Percentiles rank a stretch among this genome's conserved stretches.
Evolutionary conservation across 2,797 vertebrate species (phyloP).

Genomic region (Parotocinclus haroldoi): DNA sequence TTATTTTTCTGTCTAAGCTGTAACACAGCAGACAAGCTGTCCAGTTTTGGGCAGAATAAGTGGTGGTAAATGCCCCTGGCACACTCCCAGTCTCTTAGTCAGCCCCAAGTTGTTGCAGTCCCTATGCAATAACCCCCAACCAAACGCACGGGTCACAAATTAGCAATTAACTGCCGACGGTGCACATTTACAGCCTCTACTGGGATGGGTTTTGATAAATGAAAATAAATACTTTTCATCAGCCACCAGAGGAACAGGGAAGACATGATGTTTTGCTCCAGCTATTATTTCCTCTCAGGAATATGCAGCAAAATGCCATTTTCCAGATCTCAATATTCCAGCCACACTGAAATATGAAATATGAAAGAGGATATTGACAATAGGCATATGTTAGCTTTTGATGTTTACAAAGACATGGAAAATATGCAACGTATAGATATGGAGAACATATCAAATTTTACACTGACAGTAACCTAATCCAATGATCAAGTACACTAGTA

Average conservation of each 20-base stretch:
- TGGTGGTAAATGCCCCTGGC: constrained; percentile 59
- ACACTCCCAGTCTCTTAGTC: constrained; percentile 68
- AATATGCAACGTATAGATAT: too few relatives aligned
- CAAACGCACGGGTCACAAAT: constrained; percentile 49
- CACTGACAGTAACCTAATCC: too few relatives aligned
- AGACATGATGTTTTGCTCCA: background rate
- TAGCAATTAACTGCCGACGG: constrained; percentile 62
- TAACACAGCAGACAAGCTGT: constrained; percentile 50
- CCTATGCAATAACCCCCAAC: constrained; percentile 73
- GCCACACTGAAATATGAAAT: constrained; percentile 24
- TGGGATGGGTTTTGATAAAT: constrained; percentile 74
- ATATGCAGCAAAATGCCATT: constrained; percentile 32
- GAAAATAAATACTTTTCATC: constrained; percentile 74
- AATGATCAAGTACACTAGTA: too few relatives aligned
- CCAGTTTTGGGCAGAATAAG: constrained; percentile 72
- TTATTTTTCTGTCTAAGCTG: constrained; percentile 37
- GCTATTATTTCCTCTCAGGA: constrained; percentile 30
- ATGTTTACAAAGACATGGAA: constrained; percentile 17
- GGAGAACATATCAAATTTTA: too few relatives aligned
- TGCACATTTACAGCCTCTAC: constrained; percentile 66
- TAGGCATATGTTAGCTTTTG: constrained; percentile 28
- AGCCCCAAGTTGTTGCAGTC: constrained; percentile 66
- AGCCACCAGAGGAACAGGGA: constrained; percentile 48
- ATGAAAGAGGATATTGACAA: constrained; percentile 29
- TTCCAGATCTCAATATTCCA: constrained; percentile 29